Evolutionary conservation across 35 echinoderm and acorn worm genomes (phyloP).

Genomic region (Amphiura filiformis): DNA sequence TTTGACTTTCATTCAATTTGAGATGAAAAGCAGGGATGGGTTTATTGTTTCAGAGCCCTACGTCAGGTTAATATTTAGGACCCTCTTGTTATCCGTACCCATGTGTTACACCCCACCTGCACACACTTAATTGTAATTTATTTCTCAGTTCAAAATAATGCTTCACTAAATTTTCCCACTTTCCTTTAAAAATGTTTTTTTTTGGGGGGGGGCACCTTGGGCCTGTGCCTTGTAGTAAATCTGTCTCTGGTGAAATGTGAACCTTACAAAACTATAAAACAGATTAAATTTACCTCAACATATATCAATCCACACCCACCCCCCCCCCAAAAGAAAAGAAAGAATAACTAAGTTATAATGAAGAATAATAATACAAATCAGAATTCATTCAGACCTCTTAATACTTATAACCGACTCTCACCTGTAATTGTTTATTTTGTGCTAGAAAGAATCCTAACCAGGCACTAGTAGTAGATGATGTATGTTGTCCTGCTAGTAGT

Average conservation of each 20-base stretch:
- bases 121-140: background rate
- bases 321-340: too few relatives aligned
- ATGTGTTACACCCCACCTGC: background rate
- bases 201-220: background rate
- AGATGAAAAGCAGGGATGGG: too few relatives aligned
- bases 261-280: background rate
- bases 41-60: too few relatives aligned
- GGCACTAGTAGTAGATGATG: conserved; percentile 68
- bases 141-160: background rate
- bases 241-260: background rate
- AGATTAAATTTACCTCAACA: background rate
- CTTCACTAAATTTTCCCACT: too few relatives aligned
- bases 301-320: background rate
- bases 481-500: conserved; percentile 66
- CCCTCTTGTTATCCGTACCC: background rate
- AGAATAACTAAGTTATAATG: too few relatives aligned
- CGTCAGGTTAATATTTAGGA: background rate
- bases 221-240: background rate
- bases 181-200: background rate
- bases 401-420: background rate
- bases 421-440: conserved; percentile 69
- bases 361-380: too few relatives aligned
- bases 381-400: too few relatives aligned
- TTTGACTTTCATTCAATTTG: too few relatives aligned
- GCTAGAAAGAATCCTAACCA: conserved; percentile 74